phyloP scores from a whole-genome alignment of 2,113 vertebrate species.

The Mormoops blainvillei region DNA sequence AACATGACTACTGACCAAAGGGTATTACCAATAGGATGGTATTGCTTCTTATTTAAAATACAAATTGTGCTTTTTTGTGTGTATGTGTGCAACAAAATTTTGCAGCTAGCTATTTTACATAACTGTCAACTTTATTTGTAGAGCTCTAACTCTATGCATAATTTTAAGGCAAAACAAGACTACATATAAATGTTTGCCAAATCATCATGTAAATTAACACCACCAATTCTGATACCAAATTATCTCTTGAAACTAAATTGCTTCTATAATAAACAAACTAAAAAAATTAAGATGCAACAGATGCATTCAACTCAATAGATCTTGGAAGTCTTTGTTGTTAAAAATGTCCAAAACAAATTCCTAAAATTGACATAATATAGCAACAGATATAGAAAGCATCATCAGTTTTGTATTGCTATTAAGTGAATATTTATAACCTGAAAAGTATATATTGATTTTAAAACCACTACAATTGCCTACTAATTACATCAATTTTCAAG shows the following conservation, averaged over 20 bases:
- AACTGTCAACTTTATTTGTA: background rate
- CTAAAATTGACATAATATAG: background rate
- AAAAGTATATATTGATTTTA: background rate
- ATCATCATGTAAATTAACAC: conserved; percentile 43
- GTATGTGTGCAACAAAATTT: background rate
- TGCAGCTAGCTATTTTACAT: background rate
- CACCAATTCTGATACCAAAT: conserved; percentile 43
- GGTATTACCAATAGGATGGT: background rate
- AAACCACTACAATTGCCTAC: background rate
- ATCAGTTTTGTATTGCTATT: conserved; percentile 24
- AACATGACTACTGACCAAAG: background rate
- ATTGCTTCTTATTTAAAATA: background rate
- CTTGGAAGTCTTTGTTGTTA: conserved; percentile 37
- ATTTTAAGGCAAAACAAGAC: conserved; percentile 49
- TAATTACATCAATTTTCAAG: background rate
- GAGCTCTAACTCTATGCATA: background rate
- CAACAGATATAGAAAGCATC: background rate
- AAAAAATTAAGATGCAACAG: conserved; percentile 38
- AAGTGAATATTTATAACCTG: conserved; percentile 15
- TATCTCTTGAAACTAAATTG: conserved; percentile 38
- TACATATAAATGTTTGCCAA: conserved; percentile 32
- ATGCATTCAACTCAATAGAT: conserved; percentile 41
- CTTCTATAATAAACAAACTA: conserved; percentile 28
- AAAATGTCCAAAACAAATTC: conserved; percentile 61
- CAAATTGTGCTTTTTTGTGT: background rate